Base-by-base conservation (phyloP, 2,888 invertebrate species). In the Operophtera brumata region DNA sequence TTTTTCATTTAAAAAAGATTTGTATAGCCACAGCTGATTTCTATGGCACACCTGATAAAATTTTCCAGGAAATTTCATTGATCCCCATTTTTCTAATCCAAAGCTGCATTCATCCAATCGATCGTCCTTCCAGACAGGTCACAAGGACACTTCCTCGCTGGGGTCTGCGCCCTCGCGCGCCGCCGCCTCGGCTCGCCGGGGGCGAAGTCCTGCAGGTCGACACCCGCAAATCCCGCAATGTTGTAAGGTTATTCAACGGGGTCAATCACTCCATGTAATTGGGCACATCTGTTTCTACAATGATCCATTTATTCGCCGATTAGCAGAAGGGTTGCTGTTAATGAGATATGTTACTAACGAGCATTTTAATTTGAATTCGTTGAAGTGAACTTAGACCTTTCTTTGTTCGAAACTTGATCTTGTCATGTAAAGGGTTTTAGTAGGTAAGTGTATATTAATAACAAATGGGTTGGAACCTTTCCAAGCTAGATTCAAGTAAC, bases 201-300 rank as follows among this genome's bases (percentile, higher is more conserved):
- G 67, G 62, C 67, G 59, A 65, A 67, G 70, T 64, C 68, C 69
- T 64, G 54, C 52, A 64, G 75, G 77, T 74, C 76, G 71, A 70
- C 72, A 73, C 77, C 67, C 70, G 51, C 76, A 73, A 70, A 71
- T 72, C 77, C 67, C 70, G 51, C 76, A 73, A 75, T 70, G 76
- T 75, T 77, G 67, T 66, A 57, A 71, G 77, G 75, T 73, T 77
- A 65, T 70, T 65, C 69, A 66, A 66, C 51, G 65, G 60, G 20
- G 73, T 66, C 75, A 67, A 65, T 59, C 60, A 73, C 73, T 73
- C 67, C 35, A 54, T 47, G 57, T 54, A 65, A 67, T 64, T 64
- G 55, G 59, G 48, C 47, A 51, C 59, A 66, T 57, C 65, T 63
- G 61, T 59, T 60, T 54, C 60, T 50, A 61, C 59, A 67, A 67